Conservation (phyloP, 2,888 invertebrate species). For the Caenorhabditis macrosperma region DNA sequence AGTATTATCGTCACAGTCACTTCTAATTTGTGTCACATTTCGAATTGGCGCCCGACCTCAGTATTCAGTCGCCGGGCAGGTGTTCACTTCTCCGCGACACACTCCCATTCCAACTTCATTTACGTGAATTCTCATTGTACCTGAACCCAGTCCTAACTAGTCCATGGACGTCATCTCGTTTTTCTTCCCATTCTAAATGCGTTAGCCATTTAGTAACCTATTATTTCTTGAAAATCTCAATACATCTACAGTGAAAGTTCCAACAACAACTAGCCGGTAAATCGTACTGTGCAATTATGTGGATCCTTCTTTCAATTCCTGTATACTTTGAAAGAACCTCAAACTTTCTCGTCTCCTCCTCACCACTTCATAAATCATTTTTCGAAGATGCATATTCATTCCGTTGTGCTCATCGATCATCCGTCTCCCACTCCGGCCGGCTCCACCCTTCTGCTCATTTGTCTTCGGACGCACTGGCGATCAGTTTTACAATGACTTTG, state of each 20-base stretch:
- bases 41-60: not conserved
- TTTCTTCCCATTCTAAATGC: not conserved
- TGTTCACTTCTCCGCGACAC: not conserved
- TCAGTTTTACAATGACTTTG: slow-evolving; percentile 23
- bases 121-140: not conserved
- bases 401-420: slow-evolving; percentile 47
- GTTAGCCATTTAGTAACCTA: slow-evolving; percentile 16
- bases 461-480: slow-evolving; percentile 10
- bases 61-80: not conserved
- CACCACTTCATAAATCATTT: slow-evolving; percentile 49
- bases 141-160: not conserved
- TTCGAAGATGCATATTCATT: slow-evolving; percentile 44
- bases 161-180: not conserved
- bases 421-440: slow-evolving; percentile 21
- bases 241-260: slow-evolving; percentile 31
- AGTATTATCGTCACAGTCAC: slow-evolving; percentile 30
- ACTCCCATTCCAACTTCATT: not conserved
- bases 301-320: slow-evolving; percentile 5
- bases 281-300: slow-evolving; percentile 41
- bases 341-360: slow-evolving; percentile 6
- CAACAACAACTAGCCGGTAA: slow-evolving; percentile 15
- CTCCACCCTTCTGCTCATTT: slow-evolving; percentile 46
- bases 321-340: not conserved
- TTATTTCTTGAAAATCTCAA: slow-evolving; percentile 17
- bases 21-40: slow-evolving; percentile 40